These are phyloP conservation scores for Sciurus vulgaris DNA, from an alignment of 2,797 vertebrate genomes.

Conservation along the genomic window DNA sequence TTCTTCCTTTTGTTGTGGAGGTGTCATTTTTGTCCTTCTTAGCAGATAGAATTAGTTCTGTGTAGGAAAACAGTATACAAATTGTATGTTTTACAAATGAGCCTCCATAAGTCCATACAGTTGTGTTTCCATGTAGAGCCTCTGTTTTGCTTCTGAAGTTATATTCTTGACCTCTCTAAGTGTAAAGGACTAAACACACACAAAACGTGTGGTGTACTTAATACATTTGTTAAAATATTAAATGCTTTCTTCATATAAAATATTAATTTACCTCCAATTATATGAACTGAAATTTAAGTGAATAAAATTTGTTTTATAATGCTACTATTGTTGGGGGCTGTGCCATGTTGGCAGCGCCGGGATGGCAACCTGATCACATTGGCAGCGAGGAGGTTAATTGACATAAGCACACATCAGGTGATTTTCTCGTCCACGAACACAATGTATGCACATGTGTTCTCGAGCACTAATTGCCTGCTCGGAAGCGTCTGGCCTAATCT, in stretches of 20 bases:
- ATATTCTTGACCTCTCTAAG: background rate
- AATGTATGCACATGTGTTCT: no score
- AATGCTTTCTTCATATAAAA: background rate
- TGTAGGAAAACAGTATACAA: background rate
- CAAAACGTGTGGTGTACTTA: background rate
- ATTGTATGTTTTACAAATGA: background rate
- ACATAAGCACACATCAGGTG: no score
- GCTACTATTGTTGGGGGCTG: no score
- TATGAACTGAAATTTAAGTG: slow-evolving; percentile 12
- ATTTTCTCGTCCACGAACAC: no score
- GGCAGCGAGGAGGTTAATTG: no score
- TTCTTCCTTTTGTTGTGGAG: background rate
- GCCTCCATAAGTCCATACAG: background rate
- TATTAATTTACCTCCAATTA: slow-evolving; percentile 5
- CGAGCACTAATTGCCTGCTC: no score
- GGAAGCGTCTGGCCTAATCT: no score
- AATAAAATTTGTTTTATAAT: slow-evolving; percentile 16
- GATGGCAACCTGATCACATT: no score
- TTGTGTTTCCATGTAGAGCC: background rate
- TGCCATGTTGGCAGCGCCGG: no score
- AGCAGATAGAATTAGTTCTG: background rate
- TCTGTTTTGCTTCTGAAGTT: background rate
- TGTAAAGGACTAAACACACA: background rate
- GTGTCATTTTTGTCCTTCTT: background rate
- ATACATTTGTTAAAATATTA: background rate